Evolutionary conservation across 1,140 invertebrate species (phyloP).

Genomic region (Calephelis virginiensis): DNA sequence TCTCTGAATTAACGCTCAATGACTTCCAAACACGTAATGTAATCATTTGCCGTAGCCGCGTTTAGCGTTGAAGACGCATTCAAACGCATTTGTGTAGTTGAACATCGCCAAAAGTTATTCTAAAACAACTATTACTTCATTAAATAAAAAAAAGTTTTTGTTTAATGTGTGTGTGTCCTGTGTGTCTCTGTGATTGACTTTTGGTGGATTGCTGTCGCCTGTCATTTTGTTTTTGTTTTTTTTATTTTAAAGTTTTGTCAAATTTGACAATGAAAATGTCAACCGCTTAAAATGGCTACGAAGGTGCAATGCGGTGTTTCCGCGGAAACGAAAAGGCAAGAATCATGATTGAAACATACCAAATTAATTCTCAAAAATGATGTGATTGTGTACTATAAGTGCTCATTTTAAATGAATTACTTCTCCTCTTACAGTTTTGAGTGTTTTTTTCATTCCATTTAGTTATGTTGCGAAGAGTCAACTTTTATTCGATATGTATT

Average conservation of each 20-base stretch:
- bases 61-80: not conserved
- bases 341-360: slow-evolving; percentile 65
- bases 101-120: not conserved
- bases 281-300: slow-evolving; percentile 60
- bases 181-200: not conserved
- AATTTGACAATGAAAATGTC: slow-evolving; percentile 48
- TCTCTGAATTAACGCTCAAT: slow-evolving; percentile 5
- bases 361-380: slow-evolving; percentile 65
- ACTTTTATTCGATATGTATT: slow-evolving; percentile 81
- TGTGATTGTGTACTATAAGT: slow-evolving; percentile 54
- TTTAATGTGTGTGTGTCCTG: not conserved
- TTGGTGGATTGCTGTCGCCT: not conserved
- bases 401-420: slow-evolving; percentile 54
- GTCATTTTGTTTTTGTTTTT: slow-evolving; percentile 19
- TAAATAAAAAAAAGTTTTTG: not conserved
- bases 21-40: slow-evolving; percentile 4
- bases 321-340: slow-evolving; percentile 62
- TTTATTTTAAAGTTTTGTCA: slow-evolving; percentile 2
- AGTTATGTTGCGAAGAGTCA: slow-evolving; percentile 80
- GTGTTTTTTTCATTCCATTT: slow-evolving; percentile 47
- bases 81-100: not conserved
- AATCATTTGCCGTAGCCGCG: slow-evolving; percentile 7
- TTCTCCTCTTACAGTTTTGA: slow-evolving; percentile 44
- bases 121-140: not conserved
- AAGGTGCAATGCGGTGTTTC: slow-evolving; percentile 77